A percentile compares a stretch with the other conserved stretches of the same genome.
Evolutionary conservation across 2,797 vertebrate species (phyloP).

Genomic region (Neopelma chrysocephalum): DNA sequence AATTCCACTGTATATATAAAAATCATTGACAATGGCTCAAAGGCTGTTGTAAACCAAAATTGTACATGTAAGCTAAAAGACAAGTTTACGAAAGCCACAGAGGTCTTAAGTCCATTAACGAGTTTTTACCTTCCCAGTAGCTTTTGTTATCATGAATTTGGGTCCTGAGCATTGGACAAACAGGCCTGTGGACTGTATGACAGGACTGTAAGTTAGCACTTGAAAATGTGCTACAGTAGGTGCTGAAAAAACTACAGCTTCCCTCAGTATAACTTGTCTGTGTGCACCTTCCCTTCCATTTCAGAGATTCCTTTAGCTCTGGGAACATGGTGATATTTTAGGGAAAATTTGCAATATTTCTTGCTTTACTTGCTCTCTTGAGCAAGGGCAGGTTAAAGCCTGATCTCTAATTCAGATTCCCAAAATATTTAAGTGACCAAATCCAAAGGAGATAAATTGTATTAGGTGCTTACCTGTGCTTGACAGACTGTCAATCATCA

Average conservation of each 20-base stretch:
- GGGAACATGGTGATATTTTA: neutral
- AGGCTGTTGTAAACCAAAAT: neutral
- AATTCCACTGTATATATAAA: neutral
- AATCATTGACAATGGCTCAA: neutral
- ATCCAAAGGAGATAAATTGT: neutral
- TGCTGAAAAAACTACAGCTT: neutral
- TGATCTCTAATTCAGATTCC: neutral
- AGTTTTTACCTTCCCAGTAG: neutral
- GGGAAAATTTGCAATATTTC: neutral
- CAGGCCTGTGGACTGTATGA: neutral
- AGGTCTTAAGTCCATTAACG: neutral
- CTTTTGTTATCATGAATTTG: neutral
- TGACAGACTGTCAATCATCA: neutral
- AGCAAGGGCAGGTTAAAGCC: neutral
- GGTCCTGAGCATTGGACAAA: neutral
- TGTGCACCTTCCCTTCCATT: neutral
- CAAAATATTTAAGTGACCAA: neutral
- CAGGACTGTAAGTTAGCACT: neutral
- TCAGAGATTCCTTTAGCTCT: neutral
- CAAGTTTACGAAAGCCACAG: neutral
- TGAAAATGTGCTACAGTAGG: too few relatives aligned
- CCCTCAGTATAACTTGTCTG: neutral
- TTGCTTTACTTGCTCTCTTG: neutral
- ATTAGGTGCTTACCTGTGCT: neutral
- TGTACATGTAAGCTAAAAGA: too few relatives aligned